Evolutionary conservation across 1,140 invertebrate species (phyloP), one percentile per base, ranked within the genome.

Genomic region (Schlechtendalia chinensis): DNA sequence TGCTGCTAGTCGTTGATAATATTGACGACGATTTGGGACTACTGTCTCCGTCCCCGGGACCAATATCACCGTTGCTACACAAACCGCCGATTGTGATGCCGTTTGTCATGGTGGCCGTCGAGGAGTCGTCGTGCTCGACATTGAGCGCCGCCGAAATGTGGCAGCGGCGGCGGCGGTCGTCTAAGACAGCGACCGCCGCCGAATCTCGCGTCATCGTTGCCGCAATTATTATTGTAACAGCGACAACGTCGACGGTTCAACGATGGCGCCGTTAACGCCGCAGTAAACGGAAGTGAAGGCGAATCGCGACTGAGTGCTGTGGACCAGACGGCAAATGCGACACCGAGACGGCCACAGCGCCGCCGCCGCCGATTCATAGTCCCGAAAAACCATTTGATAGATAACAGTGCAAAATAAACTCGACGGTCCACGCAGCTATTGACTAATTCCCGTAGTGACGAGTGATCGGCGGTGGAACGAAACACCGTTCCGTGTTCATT

Each of bases 101-200:
- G 10, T 72, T 72, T 53, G 67, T 53, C 24, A 54, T 72, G 11
- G 27, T 72, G 8, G 27, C 5, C 27, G 47, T 50, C 14, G 50
- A 72, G 8, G 24, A 17, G 14, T 54, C 69, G 10, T 72, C 69
- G 8, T 4, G 32, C 45, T 19, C 67, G 16, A 53, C 24, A n/a
- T 53, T 53, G 67, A 45, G 50, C 5, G 47, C 69, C 24, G 69
- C 47, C 12, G 69, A 72, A 54, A 72, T 72, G 5, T 47, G 50
- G 5, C 69, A 72, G 24, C 47, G 69, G 69, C 50, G 69, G 69
- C 50, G 69, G 69, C 69, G 69, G 69, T 72, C 69, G 69, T 72
- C 47, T 54, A 72, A 1, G 29, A 47, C 22, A 47, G 47, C 47
- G 47, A 72, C 69, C 69, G 69, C 69, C 69, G 69, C 69, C 69